Base-by-base conservation (phyloP, 2,113 vertebrate species). In the Mus spicilegus region DNA sequence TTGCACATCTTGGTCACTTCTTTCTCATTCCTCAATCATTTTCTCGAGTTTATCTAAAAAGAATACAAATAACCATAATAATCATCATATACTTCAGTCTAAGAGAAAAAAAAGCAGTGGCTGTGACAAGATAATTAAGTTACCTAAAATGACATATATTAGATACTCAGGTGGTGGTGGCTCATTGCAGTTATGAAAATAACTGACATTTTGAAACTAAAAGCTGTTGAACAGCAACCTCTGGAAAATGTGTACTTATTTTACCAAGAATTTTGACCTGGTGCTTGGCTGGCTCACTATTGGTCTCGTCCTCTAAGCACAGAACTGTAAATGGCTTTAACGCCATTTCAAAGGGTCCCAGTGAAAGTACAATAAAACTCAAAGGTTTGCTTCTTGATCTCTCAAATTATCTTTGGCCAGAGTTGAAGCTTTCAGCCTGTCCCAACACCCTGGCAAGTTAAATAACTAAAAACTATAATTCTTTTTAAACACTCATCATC, bases 201-300 rank as follows among this genome's bases (percentile, higher is more conserved):
- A 87, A 36, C 3, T 49, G 46, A 54, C 30, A 24, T 94, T 77
- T 72, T 95, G 58, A 84, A 94, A 94, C 69, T 2, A 69, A 58
- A 69, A 95, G 58, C n/a, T 88, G 19, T 16, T 77, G 11, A 22
- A 75, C 65, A 17, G 80, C 58, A 75, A 76, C 7, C 39, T 84
- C 81, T 94, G 22, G 7, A 63, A 84, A 63, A 28, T 65, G 17
- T 39, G n/a, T 86, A 86, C 12, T 7, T 65, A 81, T 67, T 94
- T 94, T 76, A 80, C 49, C 42, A 85, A 90, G 81, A 96, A 58
- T 69, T 91, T 82, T 72, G 30, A n/a, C 19, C 19, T 7, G 70
- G 72, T 7, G 10, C 16, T 51, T 91, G 42, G 24, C 56, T 88
- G 77, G 78, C 87, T 96, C 13, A 33, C 49, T 46, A 89, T 36